Evolutionary conservation across 1,140 invertebrate genomes (phyloP).

Genomic region (Trichonephila clavipes): DNA sequence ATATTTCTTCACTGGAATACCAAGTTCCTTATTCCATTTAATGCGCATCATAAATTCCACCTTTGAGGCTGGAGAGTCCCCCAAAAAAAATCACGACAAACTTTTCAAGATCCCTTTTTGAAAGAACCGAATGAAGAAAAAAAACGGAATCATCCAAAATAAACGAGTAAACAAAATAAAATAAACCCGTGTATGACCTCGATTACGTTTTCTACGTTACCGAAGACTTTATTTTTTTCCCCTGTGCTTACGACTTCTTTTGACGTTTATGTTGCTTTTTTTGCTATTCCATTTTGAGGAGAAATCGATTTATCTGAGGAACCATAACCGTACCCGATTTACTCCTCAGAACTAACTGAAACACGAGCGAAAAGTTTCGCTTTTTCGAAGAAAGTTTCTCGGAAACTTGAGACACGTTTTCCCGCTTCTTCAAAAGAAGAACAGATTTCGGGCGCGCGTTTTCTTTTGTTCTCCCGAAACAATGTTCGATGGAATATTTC

Average conservation of each 20-base stretch:
- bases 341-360: not conserved
- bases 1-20: not conserved
- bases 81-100: not conserved
- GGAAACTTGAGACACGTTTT: constrained; percentile 3
- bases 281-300: not conserved
- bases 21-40: not conserved
- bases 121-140: not conserved
- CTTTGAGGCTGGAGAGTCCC: not conserved
- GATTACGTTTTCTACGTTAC: not conserved
- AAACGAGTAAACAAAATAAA: not conserved
- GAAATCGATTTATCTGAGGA: not conserved
- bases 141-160: not conserved
- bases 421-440: not conserved
- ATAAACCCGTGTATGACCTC: not conserved
- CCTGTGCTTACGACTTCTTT: not conserved
- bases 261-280: not conserved
- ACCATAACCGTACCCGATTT: not conserved
- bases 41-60: not conserved
- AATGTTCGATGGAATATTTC: not conserved
- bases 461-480: not conserved
- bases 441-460: not conserved
- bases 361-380: not conserved
- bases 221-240: not conserved
- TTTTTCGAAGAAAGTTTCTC: not conserved
- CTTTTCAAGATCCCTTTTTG: not conserved